Conservation (phyloP, 2,888 invertebrate genomes). For the Drosophila atripex region DNA sequence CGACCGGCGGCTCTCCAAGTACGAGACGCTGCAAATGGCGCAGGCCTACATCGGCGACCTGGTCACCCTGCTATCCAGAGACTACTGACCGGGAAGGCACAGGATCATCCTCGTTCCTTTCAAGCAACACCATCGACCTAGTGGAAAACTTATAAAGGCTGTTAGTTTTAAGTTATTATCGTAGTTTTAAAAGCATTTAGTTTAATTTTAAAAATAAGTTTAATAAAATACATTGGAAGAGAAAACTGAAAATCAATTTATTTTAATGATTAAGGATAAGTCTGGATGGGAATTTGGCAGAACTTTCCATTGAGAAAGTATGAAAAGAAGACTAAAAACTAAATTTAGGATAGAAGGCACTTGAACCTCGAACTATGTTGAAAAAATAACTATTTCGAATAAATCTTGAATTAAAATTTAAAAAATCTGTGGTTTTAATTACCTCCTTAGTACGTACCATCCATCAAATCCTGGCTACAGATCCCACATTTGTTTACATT, state of each 20-base stretch:
- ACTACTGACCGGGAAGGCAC: constrained; percentile 55
- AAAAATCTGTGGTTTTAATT: neutral
- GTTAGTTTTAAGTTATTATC: constrained; percentile 51
- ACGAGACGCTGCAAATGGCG: constrained; percentile 91
- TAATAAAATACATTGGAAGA: neutral
- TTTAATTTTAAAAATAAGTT: neutral
- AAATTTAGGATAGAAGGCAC: neutral
- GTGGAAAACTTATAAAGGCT: constrained; percentile 73
- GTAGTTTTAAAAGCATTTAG: constrained; percentile 12
- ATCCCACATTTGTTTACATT: constrained; percentile 25
- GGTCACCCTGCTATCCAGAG: constrained; percentile 86
- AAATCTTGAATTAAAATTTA: neutral
- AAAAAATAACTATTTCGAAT: neutral
- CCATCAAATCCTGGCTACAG: neutral
- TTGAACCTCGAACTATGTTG: neutral
- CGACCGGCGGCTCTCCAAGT: constrained; percentile 90
- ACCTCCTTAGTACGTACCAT: neutral
- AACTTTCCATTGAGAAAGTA: neutral
- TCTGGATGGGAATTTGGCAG: neutral
- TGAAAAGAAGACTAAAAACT: neutral
- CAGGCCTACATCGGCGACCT: constrained; percentile 90
- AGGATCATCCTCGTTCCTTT: neutral
- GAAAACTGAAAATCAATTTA: neutral
- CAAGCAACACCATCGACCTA: constrained; percentile 60
- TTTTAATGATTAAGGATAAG: neutral